Conservation (phyloP, 2,797 vertebrate genomes). For the Gymnodraco acuticeps region DNA sequence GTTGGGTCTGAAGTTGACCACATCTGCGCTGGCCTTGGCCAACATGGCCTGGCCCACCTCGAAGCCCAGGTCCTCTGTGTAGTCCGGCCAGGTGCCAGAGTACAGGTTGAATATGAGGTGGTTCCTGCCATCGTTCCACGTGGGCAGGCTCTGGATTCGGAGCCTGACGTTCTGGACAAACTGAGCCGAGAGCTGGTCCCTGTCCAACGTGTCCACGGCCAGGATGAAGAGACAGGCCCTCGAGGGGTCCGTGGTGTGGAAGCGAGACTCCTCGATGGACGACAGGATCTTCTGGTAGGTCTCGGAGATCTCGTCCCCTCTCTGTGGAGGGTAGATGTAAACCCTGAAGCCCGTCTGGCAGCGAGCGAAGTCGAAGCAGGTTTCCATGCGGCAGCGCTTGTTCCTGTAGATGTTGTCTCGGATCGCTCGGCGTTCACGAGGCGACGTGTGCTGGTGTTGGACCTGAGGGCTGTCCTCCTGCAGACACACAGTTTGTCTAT, state of each 20-base stretch:
- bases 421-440: conserved; percentile 81
- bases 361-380: conserved; percentile 86
- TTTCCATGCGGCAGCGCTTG: conserved; percentile 88
- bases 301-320: conserved; percentile 82
- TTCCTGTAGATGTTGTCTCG: conserved; percentile 86
- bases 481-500: background rate
- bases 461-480: conserved; percentile 83
- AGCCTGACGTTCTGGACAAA: conserved; percentile 82
- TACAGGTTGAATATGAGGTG: conserved; percentile 89
- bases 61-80: conserved; percentile 87
- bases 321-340: conserved; percentile 84
- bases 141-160: conserved; percentile 84
- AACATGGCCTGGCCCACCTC: conserved; percentile 88
- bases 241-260: conserved; percentile 81
- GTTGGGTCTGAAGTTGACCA: conserved; percentile 84
- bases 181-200: conserved; percentile 86
- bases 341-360: conserved; percentile 84
- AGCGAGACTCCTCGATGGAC: conserved; percentile 85
- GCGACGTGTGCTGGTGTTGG: conserved; percentile 86
- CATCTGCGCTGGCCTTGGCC: conserved; percentile 86
- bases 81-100: conserved; percentile 89
- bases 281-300: conserved; percentile 87
- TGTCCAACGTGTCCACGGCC: conserved; percentile 86
- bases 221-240: conserved; percentile 86
- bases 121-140: conserved; percentile 87